phyloP scores from a whole-genome alignment of 2,888 invertebrate genomes.

The Meiosimyza platycephala region DNA sequence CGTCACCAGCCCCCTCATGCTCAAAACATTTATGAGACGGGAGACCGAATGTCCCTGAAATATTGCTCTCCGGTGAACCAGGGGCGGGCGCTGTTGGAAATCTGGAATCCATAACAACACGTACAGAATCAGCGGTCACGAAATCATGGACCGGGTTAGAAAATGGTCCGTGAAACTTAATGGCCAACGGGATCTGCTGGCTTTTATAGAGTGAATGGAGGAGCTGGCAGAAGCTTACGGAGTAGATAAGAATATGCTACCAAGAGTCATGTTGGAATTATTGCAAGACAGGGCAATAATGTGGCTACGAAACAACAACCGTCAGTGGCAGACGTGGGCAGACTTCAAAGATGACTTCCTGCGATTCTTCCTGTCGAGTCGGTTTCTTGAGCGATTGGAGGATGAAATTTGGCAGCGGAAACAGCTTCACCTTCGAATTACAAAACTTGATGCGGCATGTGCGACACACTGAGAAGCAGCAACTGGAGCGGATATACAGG shows the following conservation, averaged over 20 bases:
- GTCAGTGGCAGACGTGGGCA: no score
- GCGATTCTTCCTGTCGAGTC: slow-evolving; percentile 3
- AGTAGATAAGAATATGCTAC: not conserved
- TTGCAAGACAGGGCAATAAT: slow-evolving; percentile 8
- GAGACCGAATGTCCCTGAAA: no score
- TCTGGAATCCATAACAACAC: no score
- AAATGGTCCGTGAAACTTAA: no score
- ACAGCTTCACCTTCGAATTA: not conserved
- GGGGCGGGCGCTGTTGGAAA: no score
- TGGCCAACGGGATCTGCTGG: no score
- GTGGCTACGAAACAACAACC: not conserved
- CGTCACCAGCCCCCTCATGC: no score
- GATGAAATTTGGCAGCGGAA: slow-evolving; percentile 18
- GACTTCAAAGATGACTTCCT: slow-evolving; percentile 8
- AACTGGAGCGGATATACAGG: slow-evolving; percentile 26
- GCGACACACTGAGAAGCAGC: not conserved
- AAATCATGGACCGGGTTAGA: no score
- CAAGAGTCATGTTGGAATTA: not conserved
- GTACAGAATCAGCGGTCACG: no score
- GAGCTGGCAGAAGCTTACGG: not conserved
- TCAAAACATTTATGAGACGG: no score
- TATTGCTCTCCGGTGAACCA: no score
- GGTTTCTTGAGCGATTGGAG: slow-evolving; percentile 22
- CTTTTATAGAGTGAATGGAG: not conserved
- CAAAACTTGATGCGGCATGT: slow-evolving; percentile 21